Percentiles rank a stretch among this genome's conserved stretches.
These are phyloP conservation scores for Chrysina gloriosa DNA, from an alignment of 2,888 invertebrate species.

Conservation along the genomic window DNA sequence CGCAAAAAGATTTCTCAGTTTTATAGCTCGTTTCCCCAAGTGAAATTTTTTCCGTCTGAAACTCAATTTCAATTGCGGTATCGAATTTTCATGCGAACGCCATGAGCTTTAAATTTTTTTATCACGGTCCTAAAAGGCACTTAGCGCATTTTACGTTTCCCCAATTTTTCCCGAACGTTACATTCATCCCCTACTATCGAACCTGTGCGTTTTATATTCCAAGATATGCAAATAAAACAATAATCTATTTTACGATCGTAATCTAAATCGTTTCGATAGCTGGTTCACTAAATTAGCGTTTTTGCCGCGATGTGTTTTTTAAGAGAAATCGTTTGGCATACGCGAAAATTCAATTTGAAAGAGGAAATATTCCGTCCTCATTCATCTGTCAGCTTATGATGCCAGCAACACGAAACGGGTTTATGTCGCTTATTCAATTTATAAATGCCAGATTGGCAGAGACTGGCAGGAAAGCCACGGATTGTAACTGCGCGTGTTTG, in stretches of 20 bases:
- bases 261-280: constrained; percentile 13
- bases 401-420: background rate
- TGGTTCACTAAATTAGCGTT: background rate
- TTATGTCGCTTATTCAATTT: constrained; percentile 35
- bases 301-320: background rate
- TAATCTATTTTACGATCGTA: constrained; percentile 23
- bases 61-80: background rate
- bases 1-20: background rate
- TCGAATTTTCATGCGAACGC: background rate
- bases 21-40: no score
- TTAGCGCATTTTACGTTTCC: background rate
- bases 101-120: background rate
- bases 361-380: constrained; percentile 25
- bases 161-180: background rate
- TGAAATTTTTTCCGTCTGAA: background rate
- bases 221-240: constrained; percentile 21
- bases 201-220: background rate
- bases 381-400: constrained; percentile 31
- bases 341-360: constrained; percentile 21
- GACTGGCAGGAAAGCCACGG: background rate
- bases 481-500: background rate
- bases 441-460: constrained; percentile 15
- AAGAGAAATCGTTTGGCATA: constrained; percentile 6
- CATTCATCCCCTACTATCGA: background rate
- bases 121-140: background rate